A percentile compares a stretch with the other conserved stretches of the same genome.
phyloP scores from a whole-genome alignment of 1,140 invertebrate genomes.

The Drosophila erecta region DNA sequence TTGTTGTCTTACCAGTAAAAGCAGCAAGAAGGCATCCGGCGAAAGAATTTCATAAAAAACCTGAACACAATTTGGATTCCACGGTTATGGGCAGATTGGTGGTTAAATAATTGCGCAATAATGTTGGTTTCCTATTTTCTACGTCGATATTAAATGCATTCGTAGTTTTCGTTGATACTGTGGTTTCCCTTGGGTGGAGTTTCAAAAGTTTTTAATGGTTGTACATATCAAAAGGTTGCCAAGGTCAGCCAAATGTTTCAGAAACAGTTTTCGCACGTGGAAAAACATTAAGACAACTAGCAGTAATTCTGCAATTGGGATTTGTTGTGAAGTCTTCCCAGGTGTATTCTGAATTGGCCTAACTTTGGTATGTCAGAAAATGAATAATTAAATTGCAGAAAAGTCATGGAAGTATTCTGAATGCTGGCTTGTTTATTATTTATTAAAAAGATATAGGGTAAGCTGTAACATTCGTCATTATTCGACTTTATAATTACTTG shows the following conservation, averaged over 20 bases:
- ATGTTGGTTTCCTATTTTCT: background rate
- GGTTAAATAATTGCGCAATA: constrained; percentile 8
- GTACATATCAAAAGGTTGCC: no score
- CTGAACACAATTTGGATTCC: constrained; percentile 11
- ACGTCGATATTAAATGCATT: constrained; percentile 28
- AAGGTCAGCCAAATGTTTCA: constrained; percentile 3
- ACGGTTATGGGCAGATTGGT: background rate
- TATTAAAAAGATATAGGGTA: no score
- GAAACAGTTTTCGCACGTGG: constrained; percentile 5
- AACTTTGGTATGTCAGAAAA: background rate
- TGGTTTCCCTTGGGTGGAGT: background rate
- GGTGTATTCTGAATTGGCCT: constrained; percentile 16
- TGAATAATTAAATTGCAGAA: constrained; percentile 1
- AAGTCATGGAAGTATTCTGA: constrained; percentile 12
- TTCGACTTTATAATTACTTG: no score
- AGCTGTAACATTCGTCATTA: no score
- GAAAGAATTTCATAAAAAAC: constrained; percentile 9
- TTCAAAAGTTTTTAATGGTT: constrained; percentile 24
- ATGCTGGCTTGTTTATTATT: background rate
- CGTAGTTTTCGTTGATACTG: constrained; percentile 1
- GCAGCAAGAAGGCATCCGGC: constrained; percentile 22
- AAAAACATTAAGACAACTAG: constrained; percentile 2
- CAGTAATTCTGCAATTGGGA: background rate
- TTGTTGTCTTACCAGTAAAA: constrained; percentile 55
- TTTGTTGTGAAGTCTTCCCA: constrained; percentile 1